Evolutionary conservation across 2,797 vertebrate genomes (phyloP), one percentile per base, ranked within the genome.

Genomic region (Aeoliscus strigatus): DNA sequence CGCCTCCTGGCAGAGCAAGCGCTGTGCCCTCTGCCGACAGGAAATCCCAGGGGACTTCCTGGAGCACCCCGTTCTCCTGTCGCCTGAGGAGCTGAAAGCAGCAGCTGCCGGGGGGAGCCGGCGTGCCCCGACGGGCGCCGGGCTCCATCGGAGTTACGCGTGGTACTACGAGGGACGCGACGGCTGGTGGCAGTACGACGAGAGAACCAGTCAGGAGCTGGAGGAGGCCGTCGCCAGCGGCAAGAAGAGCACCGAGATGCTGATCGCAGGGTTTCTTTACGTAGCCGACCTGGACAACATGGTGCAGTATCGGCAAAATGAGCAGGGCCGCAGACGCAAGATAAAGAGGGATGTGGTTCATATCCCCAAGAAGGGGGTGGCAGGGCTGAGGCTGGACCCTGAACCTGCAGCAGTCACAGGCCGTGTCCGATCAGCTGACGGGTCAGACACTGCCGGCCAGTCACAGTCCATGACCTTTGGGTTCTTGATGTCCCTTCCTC

Each of bases 181-280:
- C 13, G 96, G 96, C 43, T 99, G 96, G 96, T 99, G 96, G 96
- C 96, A 99, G 69, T 99, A 99, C 27, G 96, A 99, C n/a, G 96
- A 98, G 75, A 90, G 96, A 60, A 98, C 95, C 62, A 98, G 93
- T 80, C 92, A 91, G 5, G 95, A 99, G 86, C 87, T 99, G 73
- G 96, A 98, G 87, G 95, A 98, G 53, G 96, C 96, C 52, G 96
- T 94, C 80, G 87, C 91, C 69, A 96, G 95, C 81, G 96, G 95
- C 70, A 97, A 97, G 88, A 98, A 98, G 84, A 97, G 90, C 24
- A 93, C 95, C 0, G 95, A 99, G 81, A 99, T 99, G 96, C 86
- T 99, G 32, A 98, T 99, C 14, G 96, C 96, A 9, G 95, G 96
- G 1, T 98, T 97, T 86, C 86, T 99, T 27, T 99, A 99, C 15